Evolutionary conservation across 2,888 invertebrate genomes (phyloP).

Genomic region (Aromia moschata): DNA sequence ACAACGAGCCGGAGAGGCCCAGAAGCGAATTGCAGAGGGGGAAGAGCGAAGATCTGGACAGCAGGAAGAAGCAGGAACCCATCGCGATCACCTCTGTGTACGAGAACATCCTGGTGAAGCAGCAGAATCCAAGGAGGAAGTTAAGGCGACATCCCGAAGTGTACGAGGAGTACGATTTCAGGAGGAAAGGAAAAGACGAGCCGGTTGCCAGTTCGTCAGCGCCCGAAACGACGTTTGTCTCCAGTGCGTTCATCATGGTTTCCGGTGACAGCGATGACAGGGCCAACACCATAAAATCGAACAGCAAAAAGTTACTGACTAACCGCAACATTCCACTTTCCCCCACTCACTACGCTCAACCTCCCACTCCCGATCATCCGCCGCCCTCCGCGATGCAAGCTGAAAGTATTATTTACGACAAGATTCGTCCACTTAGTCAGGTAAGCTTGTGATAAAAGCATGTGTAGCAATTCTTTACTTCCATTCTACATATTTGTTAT

Average conservation of each 20-base stretch:
- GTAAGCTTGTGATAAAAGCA: constrained; percentile 69
- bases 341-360: constrained; percentile 90
- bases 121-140: constrained; percentile 78
- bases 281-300: constrained; percentile 39
- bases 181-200: constrained; percentile 55
- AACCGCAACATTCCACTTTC: constrained; percentile 73
- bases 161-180: constrained; percentile 71
- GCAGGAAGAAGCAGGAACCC: constrained; percentile 67
- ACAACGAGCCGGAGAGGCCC: constrained; percentile 53
- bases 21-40: constrained; percentile 60
- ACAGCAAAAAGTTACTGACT: constrained; percentile 37
- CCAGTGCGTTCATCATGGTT: constrained; percentile 67
- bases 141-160: constrained; percentile 70
- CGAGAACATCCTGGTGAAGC: constrained; percentile 76
- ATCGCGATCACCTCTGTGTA: constrained; percentile 79
- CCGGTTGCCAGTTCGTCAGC: constrained; percentile 55
- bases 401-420: constrained; percentile 87
- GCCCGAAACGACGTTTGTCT: constrained; percentile 64
- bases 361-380: constrained; percentile 93
- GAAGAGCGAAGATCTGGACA: constrained; percentile 62
- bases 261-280: constrained; percentile 59
- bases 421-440: constrained; percentile 89
- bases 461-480: too few relatives aligned
- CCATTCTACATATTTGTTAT: constrained; percentile 23
- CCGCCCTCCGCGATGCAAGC: constrained; percentile 92